A percentile compares a stretch with the other conserved stretches of the same genome.
Conservation (phyloP, 2,797 vertebrate genomes). For the Cichlasoma orientale region DNA sequence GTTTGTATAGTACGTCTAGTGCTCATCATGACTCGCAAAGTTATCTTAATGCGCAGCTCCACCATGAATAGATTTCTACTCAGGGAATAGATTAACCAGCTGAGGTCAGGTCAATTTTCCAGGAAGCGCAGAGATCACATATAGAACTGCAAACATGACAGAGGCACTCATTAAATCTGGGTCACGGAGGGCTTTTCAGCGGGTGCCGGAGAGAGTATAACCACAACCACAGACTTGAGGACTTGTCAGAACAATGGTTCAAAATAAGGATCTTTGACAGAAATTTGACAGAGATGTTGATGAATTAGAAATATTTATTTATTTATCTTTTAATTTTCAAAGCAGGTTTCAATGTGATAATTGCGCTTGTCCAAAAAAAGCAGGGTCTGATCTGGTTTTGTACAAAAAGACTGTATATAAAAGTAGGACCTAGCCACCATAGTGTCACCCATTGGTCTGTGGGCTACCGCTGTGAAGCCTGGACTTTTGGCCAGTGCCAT, state of each 20-base stretch:
- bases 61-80: slow-evolving; percentile 50
- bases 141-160: slow-evolving; percentile 15
- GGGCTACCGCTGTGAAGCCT: no score
- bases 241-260: background rate
- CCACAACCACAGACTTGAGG: background rate
- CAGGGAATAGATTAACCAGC: slow-evolving; percentile 31
- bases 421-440: no score
- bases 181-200: slow-evolving; percentile 3
- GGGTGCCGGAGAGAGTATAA: background rate
- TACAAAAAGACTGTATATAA: no score
- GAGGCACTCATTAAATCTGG: slow-evolving; percentile 31
- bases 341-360: background rate
- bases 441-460: no score
- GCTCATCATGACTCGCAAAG: background rate
- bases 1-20: background rate
- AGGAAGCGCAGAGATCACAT: slow-evolving; percentile 22
- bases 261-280: background rate
- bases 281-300: background rate
- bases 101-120: slow-evolving; percentile 41
- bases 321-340: background rate
- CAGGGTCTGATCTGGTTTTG: background rate
- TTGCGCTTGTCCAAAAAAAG: background rate
- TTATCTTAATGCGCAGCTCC: background rate
- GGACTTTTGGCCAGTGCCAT: no score
- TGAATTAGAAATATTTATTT: background rate